These are phyloP conservation scores for Iphiclides podalirius DNA, from an alignment of 2,888 invertebrate species.

Conservation along the genomic window DNA sequence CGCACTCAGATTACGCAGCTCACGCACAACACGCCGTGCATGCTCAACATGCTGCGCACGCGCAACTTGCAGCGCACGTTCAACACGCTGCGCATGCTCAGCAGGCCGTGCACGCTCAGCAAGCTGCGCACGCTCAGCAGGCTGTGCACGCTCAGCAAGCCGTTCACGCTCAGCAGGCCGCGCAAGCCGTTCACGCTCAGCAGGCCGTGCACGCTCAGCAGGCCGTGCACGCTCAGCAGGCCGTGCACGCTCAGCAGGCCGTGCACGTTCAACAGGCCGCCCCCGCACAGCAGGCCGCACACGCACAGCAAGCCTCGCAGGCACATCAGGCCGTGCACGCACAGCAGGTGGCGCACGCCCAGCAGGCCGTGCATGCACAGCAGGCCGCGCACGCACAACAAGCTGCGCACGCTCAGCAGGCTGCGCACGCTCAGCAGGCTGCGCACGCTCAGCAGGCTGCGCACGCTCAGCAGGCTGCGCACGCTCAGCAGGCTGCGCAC, in stretches of 20 bases:
- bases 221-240: slow-evolving; percentile 1
- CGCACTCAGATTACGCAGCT: background rate
- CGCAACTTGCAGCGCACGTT: background rate
- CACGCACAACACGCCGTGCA: slow-evolving; percentile 3
- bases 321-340: slow-evolving; percentile 22
- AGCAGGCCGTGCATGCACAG: slow-evolving; percentile 3
- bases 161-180: slow-evolving; percentile 10
- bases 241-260: background rate
- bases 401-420: slow-evolving; percentile 1
- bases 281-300: background rate
- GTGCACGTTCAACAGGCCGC: slow-evolving; percentile 5
- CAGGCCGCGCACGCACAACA: background rate
- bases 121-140: slow-evolving; percentile 17
- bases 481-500: slow-evolving; percentile 17
- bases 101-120: slow-evolving; percentile 23
- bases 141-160: slow-evolving; percentile 1
- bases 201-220: background rate
- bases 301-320: slow-evolving; percentile 17
- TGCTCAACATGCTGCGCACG: slow-evolving; percentile 2
- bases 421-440: background rate
- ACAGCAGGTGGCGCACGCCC: slow-evolving; percentile 2
- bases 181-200: slow-evolving; percentile 7
- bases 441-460: slow-evolving; percentile 6
- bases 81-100: background rate
- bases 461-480: slow-evolving; percentile 1